Conservation (phyloP, 2,113 vertebrate species). For the Protomyctophum bolini region DNA sequence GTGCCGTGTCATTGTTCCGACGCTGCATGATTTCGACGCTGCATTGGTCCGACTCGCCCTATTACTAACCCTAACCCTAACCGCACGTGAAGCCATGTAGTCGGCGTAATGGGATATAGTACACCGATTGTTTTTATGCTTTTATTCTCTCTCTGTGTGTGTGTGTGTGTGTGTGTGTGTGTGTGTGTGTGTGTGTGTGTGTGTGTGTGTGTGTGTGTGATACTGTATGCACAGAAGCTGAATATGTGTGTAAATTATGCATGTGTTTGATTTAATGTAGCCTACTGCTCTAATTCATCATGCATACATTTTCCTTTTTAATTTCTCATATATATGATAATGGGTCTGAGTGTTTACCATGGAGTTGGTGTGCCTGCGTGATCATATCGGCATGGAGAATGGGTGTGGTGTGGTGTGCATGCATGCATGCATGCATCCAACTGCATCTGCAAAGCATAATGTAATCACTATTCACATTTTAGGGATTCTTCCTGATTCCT, state of each 20-base stretch:
- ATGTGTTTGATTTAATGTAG: conserved; percentile 54
- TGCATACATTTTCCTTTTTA: conserved; percentile 47
- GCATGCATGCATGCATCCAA: too few relatives aligned
- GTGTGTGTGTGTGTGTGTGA: conserved; percentile 26
- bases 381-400: conserved; percentile 1
- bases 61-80: too few relatives aligned
- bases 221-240: conserved; percentile 19
- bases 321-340: conserved; percentile 74
- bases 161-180: background rate
- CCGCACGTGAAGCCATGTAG: too few relatives aligned
- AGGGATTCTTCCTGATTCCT: too few relatives aligned
- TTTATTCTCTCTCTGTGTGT: background rate
- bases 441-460: too few relatives aligned
- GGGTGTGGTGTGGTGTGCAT: background rate
- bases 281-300: conserved; percentile 51
- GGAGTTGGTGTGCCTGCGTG: conserved; percentile 28
- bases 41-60: too few relatives aligned
- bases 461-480: too few relatives aligned
- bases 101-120: too few relatives aligned
- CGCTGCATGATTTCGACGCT: too few relatives aligned
- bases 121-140: too few relatives aligned
- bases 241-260: conserved; percentile 52
- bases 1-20: too few relatives aligned
- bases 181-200: conserved; percentile 6
- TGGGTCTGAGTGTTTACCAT: conserved; percentile 43